Evolutionary conservation across 2,888 invertebrate species (phyloP).

Genomic region (Cerastoderma edule): DNA sequence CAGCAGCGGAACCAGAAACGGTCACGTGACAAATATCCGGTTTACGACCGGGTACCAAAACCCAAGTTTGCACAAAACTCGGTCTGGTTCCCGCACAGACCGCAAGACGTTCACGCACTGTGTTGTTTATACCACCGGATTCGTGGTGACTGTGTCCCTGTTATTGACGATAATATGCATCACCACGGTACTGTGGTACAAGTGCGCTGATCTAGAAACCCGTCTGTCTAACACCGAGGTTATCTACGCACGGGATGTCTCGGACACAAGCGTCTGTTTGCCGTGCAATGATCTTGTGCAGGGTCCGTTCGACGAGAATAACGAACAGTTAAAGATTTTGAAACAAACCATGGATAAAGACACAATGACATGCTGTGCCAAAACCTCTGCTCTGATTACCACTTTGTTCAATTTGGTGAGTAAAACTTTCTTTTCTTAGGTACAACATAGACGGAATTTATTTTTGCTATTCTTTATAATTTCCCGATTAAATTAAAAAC

Average conservation of each 20-base stretch:
- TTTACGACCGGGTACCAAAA: neutral
- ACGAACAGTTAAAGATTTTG: constrained; percentile 33
- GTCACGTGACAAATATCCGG: constrained; percentile 11
- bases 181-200: neutral
- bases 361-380: constrained; percentile 56
- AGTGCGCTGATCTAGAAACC: constrained; percentile 13
- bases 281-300: constrained; percentile 54
- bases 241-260: constrained; percentile 17
- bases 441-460: no score
- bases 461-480: no score
- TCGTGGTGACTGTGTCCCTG: constrained; percentile 2
- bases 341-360: constrained; percentile 38
- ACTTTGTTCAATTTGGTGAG: constrained; percentile 61
- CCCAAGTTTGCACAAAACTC: neutral
- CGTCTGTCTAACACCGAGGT: constrained; percentile 1
- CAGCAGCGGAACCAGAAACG: neutral
- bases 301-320: constrained; percentile 64
- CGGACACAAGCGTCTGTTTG: constrained; percentile 50
- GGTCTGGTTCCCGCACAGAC: neutral
- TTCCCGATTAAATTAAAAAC: no score
- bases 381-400: constrained; percentile 46
- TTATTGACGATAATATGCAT: neutral
- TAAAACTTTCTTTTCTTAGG: no score
- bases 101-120: constrained; percentile 19
- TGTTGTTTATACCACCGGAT: neutral